phyloP scores from a whole-genome alignment of 1,140 invertebrate species.

The Leptinotarsa texana region DNA sequence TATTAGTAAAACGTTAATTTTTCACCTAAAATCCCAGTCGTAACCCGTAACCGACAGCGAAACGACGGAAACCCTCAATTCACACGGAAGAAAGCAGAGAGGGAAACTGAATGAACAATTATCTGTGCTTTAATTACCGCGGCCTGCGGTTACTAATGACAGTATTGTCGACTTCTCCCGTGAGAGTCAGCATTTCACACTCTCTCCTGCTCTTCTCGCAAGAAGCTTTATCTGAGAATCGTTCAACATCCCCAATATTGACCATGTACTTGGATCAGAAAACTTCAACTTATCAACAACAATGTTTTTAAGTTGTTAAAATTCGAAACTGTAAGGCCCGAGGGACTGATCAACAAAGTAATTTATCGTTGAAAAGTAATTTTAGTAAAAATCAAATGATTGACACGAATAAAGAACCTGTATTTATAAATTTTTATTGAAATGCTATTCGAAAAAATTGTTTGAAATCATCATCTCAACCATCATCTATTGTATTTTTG shows the following conservation, averaged over 20 bases:
- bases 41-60: neutral
- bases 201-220: constrained; percentile 12
- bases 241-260: neutral
- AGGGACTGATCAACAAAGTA: too few species aligned
- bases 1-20: neutral
- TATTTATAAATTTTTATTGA: too few species aligned
- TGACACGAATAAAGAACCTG: too few species aligned
- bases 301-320: too few species aligned
- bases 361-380: too few species aligned
- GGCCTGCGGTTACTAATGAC: constrained; percentile 20
- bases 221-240: neutral
- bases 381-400: too few species aligned
- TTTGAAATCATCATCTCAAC: too few species aligned
- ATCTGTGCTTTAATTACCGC: constrained; percentile 11
- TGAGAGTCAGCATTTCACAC: constrained; percentile 15
- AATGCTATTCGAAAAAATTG: too few species aligned
- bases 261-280: neutral
- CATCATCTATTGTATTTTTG: too few species aligned
- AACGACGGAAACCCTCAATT: neutral
- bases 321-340: too few species aligned
- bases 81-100: neutral
- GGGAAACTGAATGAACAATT: constrained; percentile 21
- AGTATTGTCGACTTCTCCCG: constrained; percentile 18
- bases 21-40: neutral
- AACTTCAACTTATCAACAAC: too few species aligned